Percentiles rank a stretch among this genome's conserved stretches.
phyloP scores from a whole-genome alignment of 2,113 vertebrate species.

The Stictonetta naevosa region DNA sequence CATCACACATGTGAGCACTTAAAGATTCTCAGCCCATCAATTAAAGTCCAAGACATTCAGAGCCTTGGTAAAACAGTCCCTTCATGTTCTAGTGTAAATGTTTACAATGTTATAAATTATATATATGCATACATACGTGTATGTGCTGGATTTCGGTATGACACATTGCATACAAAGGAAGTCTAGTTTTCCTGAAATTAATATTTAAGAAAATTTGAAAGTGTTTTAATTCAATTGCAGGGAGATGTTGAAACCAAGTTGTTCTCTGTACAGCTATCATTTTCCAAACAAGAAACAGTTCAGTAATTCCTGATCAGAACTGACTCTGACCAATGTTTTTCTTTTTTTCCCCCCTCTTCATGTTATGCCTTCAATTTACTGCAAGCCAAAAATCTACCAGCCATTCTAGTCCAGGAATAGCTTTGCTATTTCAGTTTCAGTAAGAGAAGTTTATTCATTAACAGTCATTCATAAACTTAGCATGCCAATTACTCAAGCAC shows the following conservation, averaged over 20 bases:
- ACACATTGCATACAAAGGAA: neutral
- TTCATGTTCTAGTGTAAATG: neutral
- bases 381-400: neutral
- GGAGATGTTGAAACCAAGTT: neutral
- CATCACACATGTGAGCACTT: neutral
- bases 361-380: neutral
- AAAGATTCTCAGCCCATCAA: neutral
- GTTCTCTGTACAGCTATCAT: neutral
- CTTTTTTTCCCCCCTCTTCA: accelerated
- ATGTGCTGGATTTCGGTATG: neutral
- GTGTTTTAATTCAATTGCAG: neutral
- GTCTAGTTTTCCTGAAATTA: neutral
- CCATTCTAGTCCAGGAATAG: slow-evolving; percentile 20
- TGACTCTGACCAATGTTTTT: neutral
- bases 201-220: neutral
- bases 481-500: neutral
- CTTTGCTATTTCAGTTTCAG: slow-evolving; percentile 31
- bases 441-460: slow-evolving; percentile 23
- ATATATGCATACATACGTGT: neutral
- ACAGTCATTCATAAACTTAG: slow-evolving; percentile 29
- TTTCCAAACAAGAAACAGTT: neutral
- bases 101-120: neutral
- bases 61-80: neutral
- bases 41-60: neutral
- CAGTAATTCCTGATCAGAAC: neutral